Evolutionary conservation across 2,113 vertebrate genomes (phyloP), one percentile per base, ranked within the genome.

Genomic region (Hassar affinis): DNA sequence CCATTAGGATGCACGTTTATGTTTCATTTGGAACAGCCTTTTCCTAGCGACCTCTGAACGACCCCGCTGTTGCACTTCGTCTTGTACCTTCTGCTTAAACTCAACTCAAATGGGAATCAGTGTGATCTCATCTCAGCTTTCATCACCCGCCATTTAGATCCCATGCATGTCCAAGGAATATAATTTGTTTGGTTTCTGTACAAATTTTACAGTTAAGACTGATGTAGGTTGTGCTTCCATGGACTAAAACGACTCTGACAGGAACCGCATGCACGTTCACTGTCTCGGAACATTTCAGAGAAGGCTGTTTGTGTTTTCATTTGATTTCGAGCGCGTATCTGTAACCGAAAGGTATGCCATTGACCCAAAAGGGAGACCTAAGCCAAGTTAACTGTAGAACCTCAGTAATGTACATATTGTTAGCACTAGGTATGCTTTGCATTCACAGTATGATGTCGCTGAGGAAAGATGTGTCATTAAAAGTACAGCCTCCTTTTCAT

Each of bases 11-110:
- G 68, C 74, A 57, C 93, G 93, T 94, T 93, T 94, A 92, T 92
- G 91, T 93, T 94, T 92, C 88, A 90, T 92, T 90, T 92, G 92
- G 90, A 93, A 86, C 89, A 86, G 89, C 88, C 91, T 91, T 52
- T 90, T 82, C 57, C 91, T 90, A 86, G 87, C 84, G 91, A 94
- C 93, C 92, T 88, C 27, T 81, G 80, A 80, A 87, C 90, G 91
- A 93, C 92, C 93, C 89, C 71, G 80, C 87, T 69, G 86, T 86
- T 90, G 92, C 91, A 89, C 90, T 92, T 90, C 91, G 91, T 91
- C 92, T 91, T 42, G 72, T 80, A 81, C 81, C 79, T 77, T 84
- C 84, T 57, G 64, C 78, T 81, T 84, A 84, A 88, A 66, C 85
- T 87, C 87, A 75, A 47, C 81, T 87, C 84, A 81, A 80, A 88